Base-by-base conservation (phyloP, 2,113 vertebrate species). In the Myiagra hebetior region DNA sequence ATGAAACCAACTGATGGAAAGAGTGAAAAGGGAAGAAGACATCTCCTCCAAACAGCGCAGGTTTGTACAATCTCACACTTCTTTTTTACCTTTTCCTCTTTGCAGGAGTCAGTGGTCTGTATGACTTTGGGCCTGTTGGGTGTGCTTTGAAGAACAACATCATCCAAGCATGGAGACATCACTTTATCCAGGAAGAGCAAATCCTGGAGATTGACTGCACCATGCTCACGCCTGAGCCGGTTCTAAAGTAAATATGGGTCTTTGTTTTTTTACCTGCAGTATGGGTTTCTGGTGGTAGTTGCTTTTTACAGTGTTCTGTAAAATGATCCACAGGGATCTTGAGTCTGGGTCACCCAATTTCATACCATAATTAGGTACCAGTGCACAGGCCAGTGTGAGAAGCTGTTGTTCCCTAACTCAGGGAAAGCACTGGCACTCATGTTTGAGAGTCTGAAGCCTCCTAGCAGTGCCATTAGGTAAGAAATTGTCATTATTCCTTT, bases 131-230 rank as follows among this genome's bases (percentile, higher is more conserved):
- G 52, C 99, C 99, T 5, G 99, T 99, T 39, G 99, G 99, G 31
- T 99, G 99, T 70, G 99, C 99, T 87, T 95, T 99, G 96, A 99
- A 99, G 98, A 99, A 99, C 97, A 99, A 99, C 96, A 99, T 99
- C 70, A 98, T 99, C 90, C 99, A 99, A 93, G 98, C 97, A 3
- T 99, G 99, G 99, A 99, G 99, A 93, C 99, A 99, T 95, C 99
- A 99, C 97, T 99, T 99, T 76, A 99, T 99, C 96, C 99, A 99
- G 81, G 99, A 99, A 87, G 99, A 99, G 90, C 99, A 99, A 94
- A 99, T 99, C 89, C 97, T 99, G 87, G 99, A 99, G 97, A 99
- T 99, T 5, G 99, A 99, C 96, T 99, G 99, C 96, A 99, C 99
- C 91, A 99, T 99, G 99, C 98, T 99, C 53, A 99, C 99, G 0